Base-by-base conservation (phyloP, 2,113 vertebrate species). In the Rhipidura dahli region DNA sequence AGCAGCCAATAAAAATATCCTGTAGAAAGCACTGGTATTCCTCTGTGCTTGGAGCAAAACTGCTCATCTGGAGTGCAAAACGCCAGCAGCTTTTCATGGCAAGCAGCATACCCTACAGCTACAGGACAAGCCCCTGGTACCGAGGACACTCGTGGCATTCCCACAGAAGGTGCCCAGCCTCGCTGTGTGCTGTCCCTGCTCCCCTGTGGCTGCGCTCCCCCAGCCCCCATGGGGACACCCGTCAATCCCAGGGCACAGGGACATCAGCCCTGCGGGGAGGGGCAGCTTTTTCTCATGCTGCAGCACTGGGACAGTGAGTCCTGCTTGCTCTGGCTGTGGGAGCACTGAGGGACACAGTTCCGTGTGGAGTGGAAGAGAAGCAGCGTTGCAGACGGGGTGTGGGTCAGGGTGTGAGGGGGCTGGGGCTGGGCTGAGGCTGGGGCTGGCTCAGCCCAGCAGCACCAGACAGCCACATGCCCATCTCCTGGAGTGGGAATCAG, bases 1-100 rank as follows among this genome's bases (percentile, higher is more conserved):
- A 95, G 66, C 17, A 8, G 75, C 87, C 93, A 85, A 68, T 79
- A 96, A 94, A 95, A 91, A 93, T 90, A 93, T 76, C 80, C 82
- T 89, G n/a, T 83, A 60, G 87, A 83, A 79, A 87, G 68, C 1
- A 3, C 37, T 37, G 45, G 45, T 45, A 45, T 83, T 63, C 73
- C 71, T 76, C 73, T 71, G 72, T 14, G 6, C 79, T 82, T 2
- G 5, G 33, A 94, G 87, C 81, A 69, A 64, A 64, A 65, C 87
- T 56, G 91, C 78, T 78, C 63, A 28, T 73, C 47, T 77, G 11
- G 47, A 72, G 70, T 4, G 17, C n/a, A 45, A 76, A 75, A 45
- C 9, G 40, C 73, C 42, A 5, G 21, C 61, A 64, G 56, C 47
- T 77, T 35, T 59, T 3, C 0, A 2, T 26, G 90, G 37, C 2